phyloP scores from a whole-genome alignment of 2,797 vertebrate species.

The Xerus rutilus region DNA sequence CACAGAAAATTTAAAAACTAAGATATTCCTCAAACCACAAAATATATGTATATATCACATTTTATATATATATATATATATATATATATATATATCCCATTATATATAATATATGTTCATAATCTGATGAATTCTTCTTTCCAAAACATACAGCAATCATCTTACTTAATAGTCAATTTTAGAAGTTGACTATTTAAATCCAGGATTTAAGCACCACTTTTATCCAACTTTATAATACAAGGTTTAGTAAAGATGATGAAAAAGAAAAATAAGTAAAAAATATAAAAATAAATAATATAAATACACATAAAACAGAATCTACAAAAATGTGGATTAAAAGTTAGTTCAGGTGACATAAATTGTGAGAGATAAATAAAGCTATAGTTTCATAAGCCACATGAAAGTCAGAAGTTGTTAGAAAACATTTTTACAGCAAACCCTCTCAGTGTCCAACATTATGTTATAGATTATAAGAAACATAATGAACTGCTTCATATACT shows the following conservation, averaged over 20 bases:
- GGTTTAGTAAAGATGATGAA: not conserved
- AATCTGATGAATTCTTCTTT: not conserved
- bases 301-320: not conserved
- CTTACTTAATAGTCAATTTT: not conserved
- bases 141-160: not conserved
- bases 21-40: no score
- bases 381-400: not conserved
- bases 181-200: not conserved
- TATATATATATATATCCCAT: no score
- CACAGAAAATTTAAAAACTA: no score
- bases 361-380: constrained; percentile 22
- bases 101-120: not conserved
- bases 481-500: not conserved
- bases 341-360: not conserved
- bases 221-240: not conserved
- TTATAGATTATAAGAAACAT: not conserved
- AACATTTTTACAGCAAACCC: not conserved
- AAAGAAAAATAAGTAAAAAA: not conserved
- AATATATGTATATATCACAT: no score
- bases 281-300: not conserved
- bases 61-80: no score
- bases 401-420: not conserved
- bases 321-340: not conserved
- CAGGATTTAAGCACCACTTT: not conserved
- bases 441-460: not conserved